These are phyloP conservation scores for Hemicrepidius hirtus DNA, from an alignment of 2,888 invertebrate genomes.

Conservation along the genomic window DNA sequence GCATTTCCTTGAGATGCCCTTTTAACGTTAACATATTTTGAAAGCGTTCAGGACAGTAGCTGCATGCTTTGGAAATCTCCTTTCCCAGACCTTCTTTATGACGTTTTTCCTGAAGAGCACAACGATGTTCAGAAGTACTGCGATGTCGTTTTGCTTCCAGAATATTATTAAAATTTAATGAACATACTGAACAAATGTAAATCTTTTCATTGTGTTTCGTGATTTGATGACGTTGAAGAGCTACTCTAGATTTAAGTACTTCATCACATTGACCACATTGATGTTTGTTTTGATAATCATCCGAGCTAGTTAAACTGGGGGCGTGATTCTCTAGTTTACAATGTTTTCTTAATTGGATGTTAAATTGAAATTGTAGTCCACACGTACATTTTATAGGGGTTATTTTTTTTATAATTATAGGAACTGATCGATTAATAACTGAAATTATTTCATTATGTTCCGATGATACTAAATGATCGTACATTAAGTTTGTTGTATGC, in stretches of 20 bases:
- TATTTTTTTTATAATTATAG: conserved; percentile 84
- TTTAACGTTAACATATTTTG: conserved; percentile 76
- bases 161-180: conserved; percentile 77
- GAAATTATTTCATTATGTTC: conserved; percentile 84
- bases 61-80: conserved; percentile 75
- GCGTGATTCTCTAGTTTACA: conserved; percentile 71
- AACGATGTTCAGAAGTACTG: conserved; percentile 78
- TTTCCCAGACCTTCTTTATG: conserved; percentile 62
- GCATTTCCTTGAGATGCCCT: conserved; percentile 76
- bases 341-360: conserved; percentile 82
- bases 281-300: conserved; percentile 79
- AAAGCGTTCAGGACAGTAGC: conserved; percentile 76
- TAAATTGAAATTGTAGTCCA: conserved; percentile 81
- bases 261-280: conserved; percentile 78
- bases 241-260: conserved; percentile 77
- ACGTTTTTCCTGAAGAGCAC: conserved; percentile 73
- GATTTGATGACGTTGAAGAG: conserved; percentile 81
- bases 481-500: conserved; percentile 79
- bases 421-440: conserved; percentile 87
- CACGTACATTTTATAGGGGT: conserved; percentile 81
- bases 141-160: conserved; percentile 81
- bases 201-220: conserved; percentile 76
- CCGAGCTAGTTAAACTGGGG: conserved; percentile 74
- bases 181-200: conserved; percentile 82
- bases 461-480: conserved; percentile 78